Evolutionary conservation across 2,888 invertebrate genomes (phyloP).

Genomic region (Lobophora halterata): DNA sequence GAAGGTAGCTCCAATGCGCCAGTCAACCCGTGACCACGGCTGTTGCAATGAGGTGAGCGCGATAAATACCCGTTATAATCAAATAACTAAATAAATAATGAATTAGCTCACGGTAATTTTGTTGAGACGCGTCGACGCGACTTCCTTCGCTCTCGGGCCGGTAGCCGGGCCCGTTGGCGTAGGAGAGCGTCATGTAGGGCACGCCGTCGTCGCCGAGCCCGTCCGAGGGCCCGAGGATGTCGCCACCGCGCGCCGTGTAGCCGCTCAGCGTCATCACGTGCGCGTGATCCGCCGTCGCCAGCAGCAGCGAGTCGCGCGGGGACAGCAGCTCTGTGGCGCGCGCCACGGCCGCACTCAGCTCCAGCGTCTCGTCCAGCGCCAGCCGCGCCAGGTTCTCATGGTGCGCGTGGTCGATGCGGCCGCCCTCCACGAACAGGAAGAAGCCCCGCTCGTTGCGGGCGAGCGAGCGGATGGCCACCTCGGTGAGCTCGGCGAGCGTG

Average conservation of each 20-base stretch:
- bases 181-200: slow-evolving; percentile 82
- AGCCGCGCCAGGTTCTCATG: slow-evolving; percentile 80
- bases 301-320: slow-evolving; percentile 85
- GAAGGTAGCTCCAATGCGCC: too few species aligned
- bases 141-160: slow-evolving; percentile 49
- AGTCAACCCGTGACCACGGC: too few species aligned
- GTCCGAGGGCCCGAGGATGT: slow-evolving; percentile 61
- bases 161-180: slow-evolving; percentile 84
- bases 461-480: slow-evolving; percentile 85
- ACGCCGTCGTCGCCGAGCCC: slow-evolving; percentile 67
- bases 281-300: slow-evolving; percentile 89
- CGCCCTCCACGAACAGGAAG: slow-evolving; percentile 89
- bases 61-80: too few species aligned
- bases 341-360: slow-evolving; percentile 81
- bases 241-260: slow-evolving; percentile 80
- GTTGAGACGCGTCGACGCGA: slow-evolving; percentile 68
- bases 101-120: slow-evolving; percentile 44
- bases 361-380: slow-evolving; percentile 85
- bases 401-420: slow-evolving; percentile 85
- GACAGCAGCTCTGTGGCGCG: slow-evolving; percentile 62
- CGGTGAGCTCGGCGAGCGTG: slow-evolving; percentile 70
- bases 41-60: too few species aligned
- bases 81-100: too few species aligned
- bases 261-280: slow-evolving; percentile 86
- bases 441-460: slow-evolving; percentile 84